These are phyloP conservation scores for Chesias legatella DNA, from an alignment of 2,888 invertebrate genomes.

Conservation along the genomic window DNA sequence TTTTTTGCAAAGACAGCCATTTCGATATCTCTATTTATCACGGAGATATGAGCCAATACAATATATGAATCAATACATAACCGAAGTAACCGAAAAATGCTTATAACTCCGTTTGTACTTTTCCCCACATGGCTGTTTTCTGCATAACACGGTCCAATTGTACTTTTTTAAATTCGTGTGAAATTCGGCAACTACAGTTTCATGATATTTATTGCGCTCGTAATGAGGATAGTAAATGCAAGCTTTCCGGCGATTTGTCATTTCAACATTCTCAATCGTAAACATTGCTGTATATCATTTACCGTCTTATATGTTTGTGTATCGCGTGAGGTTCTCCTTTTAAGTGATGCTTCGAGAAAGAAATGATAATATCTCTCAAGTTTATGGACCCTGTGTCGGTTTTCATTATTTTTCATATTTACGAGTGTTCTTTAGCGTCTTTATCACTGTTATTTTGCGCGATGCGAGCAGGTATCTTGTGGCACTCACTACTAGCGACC, in stretches of 20 bases:
- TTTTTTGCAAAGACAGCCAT: no score
- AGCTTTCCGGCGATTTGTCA: constrained; percentile 11
- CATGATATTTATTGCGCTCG: constrained; percentile 15
- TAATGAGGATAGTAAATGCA: constrained; percentile 17
- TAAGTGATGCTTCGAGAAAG: constrained; percentile 6
- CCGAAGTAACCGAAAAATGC: no score
- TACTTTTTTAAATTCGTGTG: constrained; percentile 9
- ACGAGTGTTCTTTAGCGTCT: constrained; percentile 6
- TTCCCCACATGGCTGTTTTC: no score
- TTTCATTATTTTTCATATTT: constrained; percentile 17
- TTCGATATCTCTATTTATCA: no score
- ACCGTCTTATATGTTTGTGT: no score
- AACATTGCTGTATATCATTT: constrained; percentile 2
- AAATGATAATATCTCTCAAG: constrained; percentile 12
- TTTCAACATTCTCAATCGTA: constrained; percentile 15
- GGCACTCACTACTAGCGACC: no score
- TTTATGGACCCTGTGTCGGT: constrained; percentile 20
- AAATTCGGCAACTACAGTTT: constrained; percentile 10
- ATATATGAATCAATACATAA: no score
- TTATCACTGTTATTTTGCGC: constrained; percentile 8
- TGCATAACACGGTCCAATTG: neutral
- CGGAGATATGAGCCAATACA: no score
- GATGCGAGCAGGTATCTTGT: neutral
- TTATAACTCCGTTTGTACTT: no score
- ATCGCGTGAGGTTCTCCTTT: constrained; percentile 10